Evolutionary conservation across 2,888 invertebrate species (phyloP), one percentile per base, ranked within the genome.

Genomic region (Leptarthrus brevirostris): DNA sequence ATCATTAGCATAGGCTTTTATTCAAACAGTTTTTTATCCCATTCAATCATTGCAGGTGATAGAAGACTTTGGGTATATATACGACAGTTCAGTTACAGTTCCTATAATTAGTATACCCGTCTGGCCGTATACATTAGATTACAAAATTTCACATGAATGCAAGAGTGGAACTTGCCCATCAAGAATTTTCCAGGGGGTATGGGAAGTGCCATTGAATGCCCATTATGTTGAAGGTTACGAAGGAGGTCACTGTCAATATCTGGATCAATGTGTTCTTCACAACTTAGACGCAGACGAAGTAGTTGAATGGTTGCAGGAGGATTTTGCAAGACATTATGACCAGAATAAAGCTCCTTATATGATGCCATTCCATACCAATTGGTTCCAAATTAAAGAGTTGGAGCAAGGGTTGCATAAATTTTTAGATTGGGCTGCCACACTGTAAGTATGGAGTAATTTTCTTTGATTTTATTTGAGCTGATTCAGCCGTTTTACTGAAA

Each of bases 361-460:
- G 94, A 95, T 96, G 94, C 91, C 96, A 0, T 93, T 96, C 90
- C 97, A 97, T 82, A 96, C 97, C 0, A 96, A 96, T 85, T 97
- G 97, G 97, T 97, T 97, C 88, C 94, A 92, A 83, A 94, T 92
- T 79, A 94, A 93, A 81, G 93, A 90, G 80, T 86, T 94, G 10
- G 95, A 94, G 82, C 87, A 87, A 74, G 96, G 95, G 18, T 86
- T 96, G 1, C 92, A 93, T 79, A 94, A 94, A 84, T 96, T 96
- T 86, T 86, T 96, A 74, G 91, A 92, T 78, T 95, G 94, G 92
- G 90, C 92, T 0, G 86, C 90, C 49, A 88, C 89, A 77, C 84
- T 90, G 92, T 92, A 85, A 89, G 90, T 88, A 78, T 44, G 40
- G 8, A 16, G 6, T 72, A 16, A 10, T 26, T 49, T 66, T 26